A percentile compares a stretch with the other conserved stretches of the same genome.
These are phyloP conservation scores for Drosophila triauraria DNA, from an alignment of 1,140 invertebrate genomes.

Conservation along the genomic window DNA sequence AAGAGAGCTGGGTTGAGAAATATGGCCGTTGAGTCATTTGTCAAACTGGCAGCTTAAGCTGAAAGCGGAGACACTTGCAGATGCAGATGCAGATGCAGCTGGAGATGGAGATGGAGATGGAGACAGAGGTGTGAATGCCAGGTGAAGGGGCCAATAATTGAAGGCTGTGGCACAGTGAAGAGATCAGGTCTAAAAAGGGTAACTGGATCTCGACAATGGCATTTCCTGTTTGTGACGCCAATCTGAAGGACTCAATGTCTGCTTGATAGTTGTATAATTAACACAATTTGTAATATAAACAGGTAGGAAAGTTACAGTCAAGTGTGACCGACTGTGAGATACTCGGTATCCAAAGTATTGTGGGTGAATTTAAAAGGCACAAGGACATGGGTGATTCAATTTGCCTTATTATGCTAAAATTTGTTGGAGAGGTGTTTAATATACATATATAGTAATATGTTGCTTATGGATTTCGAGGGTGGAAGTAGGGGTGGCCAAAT, in stretches of 20 bases:
- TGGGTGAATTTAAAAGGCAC: too few species aligned
- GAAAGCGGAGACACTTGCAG: constrained; percentile 36
- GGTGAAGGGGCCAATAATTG: constrained; percentile 28
- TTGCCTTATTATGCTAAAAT: too few species aligned
- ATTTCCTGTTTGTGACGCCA: constrained; percentile 34
- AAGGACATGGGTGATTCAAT: too few species aligned
- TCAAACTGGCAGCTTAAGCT: constrained; percentile 40
- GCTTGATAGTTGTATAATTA: constrained; percentile 3
- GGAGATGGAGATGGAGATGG: constrained; percentile 6
- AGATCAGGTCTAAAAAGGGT: constrained; percentile 19
- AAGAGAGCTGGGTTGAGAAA: constrained; percentile 26
- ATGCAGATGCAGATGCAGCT: constrained; percentile 1
- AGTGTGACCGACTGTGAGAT: too few species aligned
- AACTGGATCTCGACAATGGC: constrained; percentile 17
- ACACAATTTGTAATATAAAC: not conserved
- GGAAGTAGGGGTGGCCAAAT: too few species aligned
- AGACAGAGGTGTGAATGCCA: constrained; percentile 1
- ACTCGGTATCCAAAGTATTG: too few species aligned
- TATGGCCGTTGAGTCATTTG: constrained; percentile 61
- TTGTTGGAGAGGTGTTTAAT: too few species aligned
- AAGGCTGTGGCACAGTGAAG: constrained; percentile 34
- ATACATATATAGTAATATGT: too few species aligned
- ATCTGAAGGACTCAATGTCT: constrained; percentile 11
- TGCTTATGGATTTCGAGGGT: too few species aligned
- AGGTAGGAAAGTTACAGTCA: too few species aligned